A percentile compares a stretch with the other conserved stretches of the same genome.
These are phyloP conservation scores for Etheostoma nigrum DNA, from an alignment of 2,797 vertebrate species.

Conservation along the genomic window DNA sequence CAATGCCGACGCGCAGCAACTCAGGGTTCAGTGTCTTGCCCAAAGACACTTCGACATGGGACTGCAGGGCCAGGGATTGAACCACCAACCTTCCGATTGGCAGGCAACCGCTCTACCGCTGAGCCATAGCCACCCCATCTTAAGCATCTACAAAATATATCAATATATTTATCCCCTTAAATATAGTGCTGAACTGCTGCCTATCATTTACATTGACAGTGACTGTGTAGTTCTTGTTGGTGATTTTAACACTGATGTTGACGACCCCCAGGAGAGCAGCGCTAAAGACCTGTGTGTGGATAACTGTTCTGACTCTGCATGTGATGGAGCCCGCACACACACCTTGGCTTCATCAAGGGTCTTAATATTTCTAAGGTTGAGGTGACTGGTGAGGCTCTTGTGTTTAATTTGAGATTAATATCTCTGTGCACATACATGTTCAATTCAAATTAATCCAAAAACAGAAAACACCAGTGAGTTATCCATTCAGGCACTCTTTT, in stretches of 20 bases:
- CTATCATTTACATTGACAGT: not conserved
- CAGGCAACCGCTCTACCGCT: too few relatives aligned
- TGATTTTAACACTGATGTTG: not conserved
- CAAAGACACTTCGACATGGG: too few relatives aligned
- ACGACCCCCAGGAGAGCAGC: not conserved
- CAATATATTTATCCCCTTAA: too few relatives aligned
- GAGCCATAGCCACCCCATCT: too few relatives aligned
- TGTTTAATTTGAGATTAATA: not conserved
- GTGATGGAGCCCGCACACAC: too few relatives aligned
- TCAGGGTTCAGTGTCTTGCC: too few relatives aligned
- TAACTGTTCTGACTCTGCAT: not conserved
- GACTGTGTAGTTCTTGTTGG: not conserved
- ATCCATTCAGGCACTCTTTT: too few relatives aligned
- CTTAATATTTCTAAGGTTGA: not conserved
- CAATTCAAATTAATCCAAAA: too few relatives aligned
- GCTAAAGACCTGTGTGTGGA: not conserved
- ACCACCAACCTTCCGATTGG: too few relatives aligned
- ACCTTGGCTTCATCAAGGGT: not conserved
- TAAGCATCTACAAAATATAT: too few relatives aligned
- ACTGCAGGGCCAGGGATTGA: too few relatives aligned
- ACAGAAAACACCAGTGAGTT: not conserved
- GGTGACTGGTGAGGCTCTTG: not conserved
- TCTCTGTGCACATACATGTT: not conserved
- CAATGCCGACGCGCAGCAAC: too few relatives aligned
- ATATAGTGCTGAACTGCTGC: not conserved